Evolutionary conservation across 2,888 invertebrate species (phyloP), one percentile per base, ranked within the genome.

Genomic region (Helobdella robusta): DNA sequence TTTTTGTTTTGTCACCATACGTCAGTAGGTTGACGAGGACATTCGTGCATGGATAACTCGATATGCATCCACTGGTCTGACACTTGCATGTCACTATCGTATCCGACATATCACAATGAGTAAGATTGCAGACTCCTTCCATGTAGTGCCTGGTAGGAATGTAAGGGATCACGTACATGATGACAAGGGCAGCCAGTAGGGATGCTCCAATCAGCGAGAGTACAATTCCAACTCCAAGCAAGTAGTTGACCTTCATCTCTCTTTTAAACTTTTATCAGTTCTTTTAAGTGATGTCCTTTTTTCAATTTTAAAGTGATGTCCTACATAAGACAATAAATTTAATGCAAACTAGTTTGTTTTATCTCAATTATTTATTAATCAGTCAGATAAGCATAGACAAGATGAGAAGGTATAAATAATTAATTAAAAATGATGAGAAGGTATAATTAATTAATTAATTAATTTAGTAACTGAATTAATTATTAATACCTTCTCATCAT

Each of bases 141-240:
- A 23, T 40, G 64, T 62, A 69, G 54, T 50, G 25, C 25, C 66
- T 40, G 6, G 67, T 66, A 35, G 62, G 32, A 35, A 70, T 40
- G 66, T 70, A 70, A 11, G 71, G 71, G 50, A 66, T 65, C 11
- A 70, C 64, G 62, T 71, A 71, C 30, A 68, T 59, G n/a, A 71
- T 50, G n/a, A 69, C 70, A 30, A 71, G 66, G 4, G 69, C 69
- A 18, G 68, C 68, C 34, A 71, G 61, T 20, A 71, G 59, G 28
- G 70, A 67, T 1, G 68, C 68, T 32, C 71, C 70, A 20, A 70
- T 64, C 8, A 71, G 65, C 25, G 70, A 69, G 20, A 71, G 62
- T 5, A 70, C 36, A 23, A 71, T 71, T 23, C 70, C 70, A 20
- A 70, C 48, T 28, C 69, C 68, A 20, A 71, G 67, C n/a, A 70